Evolutionary conservation across 2,113 vertebrate species (phyloP).

Genomic region (Tenrec ecaudatus): DNA sequence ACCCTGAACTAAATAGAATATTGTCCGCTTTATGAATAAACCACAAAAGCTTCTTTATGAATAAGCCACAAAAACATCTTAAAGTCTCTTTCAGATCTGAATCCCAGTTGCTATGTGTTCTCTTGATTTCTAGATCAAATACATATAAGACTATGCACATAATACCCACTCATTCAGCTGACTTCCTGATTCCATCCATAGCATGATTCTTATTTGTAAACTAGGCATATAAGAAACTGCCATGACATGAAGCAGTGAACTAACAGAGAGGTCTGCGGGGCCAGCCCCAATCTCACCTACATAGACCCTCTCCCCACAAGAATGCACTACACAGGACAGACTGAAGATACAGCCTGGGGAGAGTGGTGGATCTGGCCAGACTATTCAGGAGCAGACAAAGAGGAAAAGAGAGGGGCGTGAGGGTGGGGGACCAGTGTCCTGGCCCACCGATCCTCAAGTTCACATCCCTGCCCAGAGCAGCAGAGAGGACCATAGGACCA

Average conservation of each 20-base stretch:
- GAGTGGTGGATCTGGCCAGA: too few relatives aligned
- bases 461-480: too few relatives aligned
- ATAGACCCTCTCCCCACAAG: too few relatives aligned
- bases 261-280: too few relatives aligned
- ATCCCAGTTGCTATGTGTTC: background rate
- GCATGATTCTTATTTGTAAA: background rate
- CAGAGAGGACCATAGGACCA: too few relatives aligned
- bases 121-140: slow-evolving; percentile 10
- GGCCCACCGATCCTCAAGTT: too few relatives aligned
- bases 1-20: background rate
- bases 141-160: background rate
- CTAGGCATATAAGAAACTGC: background rate
- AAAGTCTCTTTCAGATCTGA: background rate
- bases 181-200: background rate
- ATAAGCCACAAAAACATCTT: background rate
- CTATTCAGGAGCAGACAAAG: too few relatives aligned
- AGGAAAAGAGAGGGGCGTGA: too few relatives aligned
- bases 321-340: too few relatives aligned
- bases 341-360: too few relatives aligned
- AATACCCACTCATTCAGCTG: background rate
- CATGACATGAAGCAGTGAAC: background rate
- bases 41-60: background rate
- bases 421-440: too few relatives aligned
- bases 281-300: too few relatives aligned
- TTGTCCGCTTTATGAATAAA: background rate